These are phyloP conservation scores for Microdon myrmicae DNA, from an alignment of 2,888 invertebrate species.

Conservation along the genomic window DNA sequence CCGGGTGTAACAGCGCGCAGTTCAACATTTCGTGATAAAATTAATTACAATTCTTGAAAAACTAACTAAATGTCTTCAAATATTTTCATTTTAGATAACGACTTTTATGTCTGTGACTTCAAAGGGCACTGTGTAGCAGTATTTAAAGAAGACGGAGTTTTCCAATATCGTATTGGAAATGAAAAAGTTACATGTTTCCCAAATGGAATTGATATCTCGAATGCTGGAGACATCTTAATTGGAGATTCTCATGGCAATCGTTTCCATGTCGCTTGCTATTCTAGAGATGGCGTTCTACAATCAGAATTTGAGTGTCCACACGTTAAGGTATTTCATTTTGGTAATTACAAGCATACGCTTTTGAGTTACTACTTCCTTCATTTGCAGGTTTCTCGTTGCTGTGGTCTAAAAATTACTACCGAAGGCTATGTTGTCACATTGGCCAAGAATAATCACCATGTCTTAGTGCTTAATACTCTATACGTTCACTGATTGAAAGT, in stretches of 20 bases:
- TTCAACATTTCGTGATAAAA: not conserved
- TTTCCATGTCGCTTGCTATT: constrained; percentile 96
- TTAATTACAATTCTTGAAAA: not conserved
- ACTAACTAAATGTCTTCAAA: constrained; percentile 12
- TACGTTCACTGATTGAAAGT: constrained; percentile 85
- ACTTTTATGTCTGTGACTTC: constrained; percentile 97
- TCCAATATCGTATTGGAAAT: constrained; percentile 92
- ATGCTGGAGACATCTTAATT: constrained; percentile 94
- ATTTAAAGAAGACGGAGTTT: constrained; percentile 91
- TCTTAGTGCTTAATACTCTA: constrained; percentile 93
- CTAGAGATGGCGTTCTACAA: constrained; percentile 84
- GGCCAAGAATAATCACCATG: constrained; percentile 99
- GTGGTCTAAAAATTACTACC: constrained; percentile 95
- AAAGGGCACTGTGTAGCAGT: constrained; percentile 98
- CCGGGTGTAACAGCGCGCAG: too few relatives aligned
- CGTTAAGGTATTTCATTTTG: constrained; percentile 79
- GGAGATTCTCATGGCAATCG: constrained; percentile 98
- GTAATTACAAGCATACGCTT: too few relatives aligned
- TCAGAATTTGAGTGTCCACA: constrained; percentile 97
- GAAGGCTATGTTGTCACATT: constrained; percentile 96
- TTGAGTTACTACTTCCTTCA: constrained; percentile 30
- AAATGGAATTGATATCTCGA: constrained; percentile 97
- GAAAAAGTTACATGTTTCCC: constrained; percentile 97
- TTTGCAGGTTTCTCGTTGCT: constrained; percentile 94
- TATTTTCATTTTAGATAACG: constrained; percentile 74